Percentiles rank a stretch among this genome's conserved stretches.
These are phyloP conservation scores for Aldabrachelys gigantea DNA, from an alignment of 2,113 vertebrate species.

Conservation along the genomic window DNA sequence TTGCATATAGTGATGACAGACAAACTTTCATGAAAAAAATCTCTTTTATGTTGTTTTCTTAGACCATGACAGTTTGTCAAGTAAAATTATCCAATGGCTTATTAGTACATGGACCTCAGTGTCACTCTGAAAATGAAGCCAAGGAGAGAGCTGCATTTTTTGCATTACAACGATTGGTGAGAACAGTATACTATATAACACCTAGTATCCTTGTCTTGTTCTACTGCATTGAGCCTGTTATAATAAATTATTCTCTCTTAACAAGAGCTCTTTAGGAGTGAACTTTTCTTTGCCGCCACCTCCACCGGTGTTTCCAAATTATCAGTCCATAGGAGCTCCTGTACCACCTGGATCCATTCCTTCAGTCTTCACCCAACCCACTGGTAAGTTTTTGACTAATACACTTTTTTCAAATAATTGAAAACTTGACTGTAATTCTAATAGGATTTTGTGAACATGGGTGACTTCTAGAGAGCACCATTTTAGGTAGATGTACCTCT, in stretches of 20 bases:
- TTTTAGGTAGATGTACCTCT: neutral
- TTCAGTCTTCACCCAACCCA: constrained; percentile 81
- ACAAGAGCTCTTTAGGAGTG: constrained; percentile 87
- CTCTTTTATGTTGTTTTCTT: constrained; percentile 22
- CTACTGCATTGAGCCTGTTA: neutral
- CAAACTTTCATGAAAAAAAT: neutral
- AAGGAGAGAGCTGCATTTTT: constrained; percentile 94
- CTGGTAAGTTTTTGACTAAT: constrained; percentile 73
- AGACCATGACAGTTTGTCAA: constrained; percentile 92
- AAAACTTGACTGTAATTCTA: neutral
- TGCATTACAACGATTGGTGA: constrained; percentile 93
- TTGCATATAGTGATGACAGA: neutral
- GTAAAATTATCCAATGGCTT: constrained; percentile 93
- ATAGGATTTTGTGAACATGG: neutral
- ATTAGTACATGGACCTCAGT: constrained; percentile 91
- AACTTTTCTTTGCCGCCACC: constrained; percentile 86
- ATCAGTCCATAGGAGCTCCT: constrained; percentile 81
- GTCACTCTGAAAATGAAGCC: constrained; percentile 92
- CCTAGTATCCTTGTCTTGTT: neutral
- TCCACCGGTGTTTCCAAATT: constrained; percentile 85
- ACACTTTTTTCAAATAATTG: neutral
- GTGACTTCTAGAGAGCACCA: neutral
- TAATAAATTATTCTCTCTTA: constrained; percentile 17
- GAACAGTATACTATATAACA: neutral
- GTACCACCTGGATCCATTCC: constrained; percentile 81